Percentiles rank a stretch among this genome's conserved stretches.
These are phyloP conservation scores for Lepidostoma basale DNA, from an alignment of 1,140 invertebrate species.

Conservation along the genomic window DNA sequence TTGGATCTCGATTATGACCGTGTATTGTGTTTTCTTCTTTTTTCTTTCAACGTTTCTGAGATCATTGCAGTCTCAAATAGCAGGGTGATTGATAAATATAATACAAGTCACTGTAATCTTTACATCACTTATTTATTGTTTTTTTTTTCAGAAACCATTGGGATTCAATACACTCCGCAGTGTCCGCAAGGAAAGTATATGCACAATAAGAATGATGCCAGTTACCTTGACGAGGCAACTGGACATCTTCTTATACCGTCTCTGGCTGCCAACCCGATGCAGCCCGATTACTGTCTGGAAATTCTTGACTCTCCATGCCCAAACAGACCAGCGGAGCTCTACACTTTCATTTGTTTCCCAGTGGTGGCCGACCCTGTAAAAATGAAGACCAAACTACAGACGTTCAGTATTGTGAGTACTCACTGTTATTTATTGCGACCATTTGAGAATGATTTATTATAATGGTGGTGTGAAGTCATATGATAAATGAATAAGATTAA, in stretches of 20 bases:
- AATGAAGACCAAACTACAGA: constrained; percentile 2
- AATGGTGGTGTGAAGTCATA: no score
- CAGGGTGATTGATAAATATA: no score
- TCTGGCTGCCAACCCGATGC: not conserved
- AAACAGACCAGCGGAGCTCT: not conserved
- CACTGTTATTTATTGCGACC: no score
- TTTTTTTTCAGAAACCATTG: constrained; percentile 23
- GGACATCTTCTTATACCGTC: constrained; percentile 22
- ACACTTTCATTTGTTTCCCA: constrained; percentile 34
- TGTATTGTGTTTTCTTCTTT: no score
- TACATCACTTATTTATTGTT: not conserved
- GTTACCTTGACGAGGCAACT: constrained; percentile 26
- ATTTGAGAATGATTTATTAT: no score
- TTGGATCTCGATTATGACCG: no score
- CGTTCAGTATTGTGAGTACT: constrained; percentile 34
- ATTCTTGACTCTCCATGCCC: constrained; percentile 9
- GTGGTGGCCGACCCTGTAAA: not conserved
- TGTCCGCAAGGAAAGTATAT: constrained; percentile 23
- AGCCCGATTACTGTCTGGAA: constrained; percentile 32
- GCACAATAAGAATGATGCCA: not conserved
- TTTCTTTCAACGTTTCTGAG: no score
- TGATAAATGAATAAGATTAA: no score
- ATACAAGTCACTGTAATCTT: no score
- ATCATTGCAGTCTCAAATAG: no score
- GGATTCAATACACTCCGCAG: constrained; percentile 9